Percentiles rank a stretch among this genome's conserved stretches.
phyloP scores from a whole-genome alignment of 2,113 vertebrate species.

The Amblyornis subalaris region DNA sequence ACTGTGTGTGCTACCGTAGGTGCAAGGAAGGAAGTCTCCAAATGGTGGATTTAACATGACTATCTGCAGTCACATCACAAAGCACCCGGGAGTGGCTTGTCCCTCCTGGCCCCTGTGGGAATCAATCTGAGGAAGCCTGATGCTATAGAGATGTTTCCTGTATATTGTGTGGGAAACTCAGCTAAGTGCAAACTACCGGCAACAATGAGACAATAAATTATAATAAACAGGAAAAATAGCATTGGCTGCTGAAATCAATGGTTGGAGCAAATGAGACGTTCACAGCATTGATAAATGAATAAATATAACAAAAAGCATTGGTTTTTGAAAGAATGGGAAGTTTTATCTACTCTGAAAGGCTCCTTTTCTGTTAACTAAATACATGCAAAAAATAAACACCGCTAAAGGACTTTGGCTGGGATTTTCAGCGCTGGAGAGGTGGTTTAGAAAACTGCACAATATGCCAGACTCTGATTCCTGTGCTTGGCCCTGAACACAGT shows the following conservation, averaged over 20 bases:
- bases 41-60: conserved; percentile 45
- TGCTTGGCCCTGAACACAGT: not conserved
- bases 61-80: conserved; percentile 69
- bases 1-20: not conserved
- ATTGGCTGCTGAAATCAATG: conserved; percentile 76
- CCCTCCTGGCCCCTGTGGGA: conserved; percentile 70
- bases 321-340: conserved; percentile 64
- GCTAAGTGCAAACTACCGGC: conserved; percentile 70
- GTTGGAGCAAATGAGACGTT: conserved; percentile 67
- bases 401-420: not conserved
- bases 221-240: conserved; percentile 85
- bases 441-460: not conserved
- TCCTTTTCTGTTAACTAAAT: conserved; percentile 60
- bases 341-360: conserved; percentile 63
- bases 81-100: conserved; percentile 65
- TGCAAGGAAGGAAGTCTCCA: conserved; percentile 78
- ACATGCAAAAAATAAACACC: not conserved
- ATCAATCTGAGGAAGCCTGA: conserved; percentile 83
- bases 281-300: conserved; percentile 73
- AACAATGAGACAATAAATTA: conserved; percentile 86
- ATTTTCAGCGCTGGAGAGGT: not conserved
- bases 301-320: conserved; percentile 70
- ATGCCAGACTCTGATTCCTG: not conserved
- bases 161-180: conserved; percentile 80
- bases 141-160: conserved; percentile 80